A percentile compares a stretch with the other conserved stretches of the same genome.
Conservation (phyloP, 2,888 invertebrate genomes). For the Oscheius myriophilus region DNA sequence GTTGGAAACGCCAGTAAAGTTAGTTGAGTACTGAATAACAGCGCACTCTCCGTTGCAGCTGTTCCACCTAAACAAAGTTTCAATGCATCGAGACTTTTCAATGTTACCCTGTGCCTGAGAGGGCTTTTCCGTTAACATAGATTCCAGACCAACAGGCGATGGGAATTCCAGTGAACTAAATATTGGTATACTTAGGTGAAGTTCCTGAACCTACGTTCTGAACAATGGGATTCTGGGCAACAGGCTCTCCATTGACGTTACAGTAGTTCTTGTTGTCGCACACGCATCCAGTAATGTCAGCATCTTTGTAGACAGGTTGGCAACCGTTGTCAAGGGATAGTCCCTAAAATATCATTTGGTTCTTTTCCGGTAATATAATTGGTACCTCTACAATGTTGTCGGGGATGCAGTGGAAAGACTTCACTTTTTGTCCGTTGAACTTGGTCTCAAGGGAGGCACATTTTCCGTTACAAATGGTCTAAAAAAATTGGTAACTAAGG, state of each 20-base stretch:
- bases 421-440: conserved; percentile 34
- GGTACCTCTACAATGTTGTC: conserved; percentile 34
- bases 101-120: background rate
- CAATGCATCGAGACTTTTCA: background rate
- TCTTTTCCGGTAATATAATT: conserved; percentile 18
- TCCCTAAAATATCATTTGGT: conserved; percentile 34
- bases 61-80: conserved; percentile 4
- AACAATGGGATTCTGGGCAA: conserved; percentile 7
- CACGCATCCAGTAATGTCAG: conserved; percentile 43
- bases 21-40: conserved; percentile 35
- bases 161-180: conserved; percentile 33
- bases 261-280: conserved; percentile 50
- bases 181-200: conserved; percentile 13
- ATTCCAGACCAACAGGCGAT: conserved; percentile 46
- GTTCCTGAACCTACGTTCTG: conserved; percentile 5
- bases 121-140: conserved; percentile 35
- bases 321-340: conserved; percentile 39
- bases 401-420: conserved; percentile 53
- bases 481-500: too few species aligned
- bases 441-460: conserved; percentile 45
- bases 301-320: conserved; percentile 27
- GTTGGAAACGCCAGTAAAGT: conserved; percentile 26
- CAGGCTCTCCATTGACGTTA: conserved; percentile 34
- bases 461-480: conserved; percentile 39
- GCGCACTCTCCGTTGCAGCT: conserved; percentile 47